Evolutionary conservation across 2,888 invertebrate genomes (phyloP).

Genomic region (Polydrusus cervinus): DNA sequence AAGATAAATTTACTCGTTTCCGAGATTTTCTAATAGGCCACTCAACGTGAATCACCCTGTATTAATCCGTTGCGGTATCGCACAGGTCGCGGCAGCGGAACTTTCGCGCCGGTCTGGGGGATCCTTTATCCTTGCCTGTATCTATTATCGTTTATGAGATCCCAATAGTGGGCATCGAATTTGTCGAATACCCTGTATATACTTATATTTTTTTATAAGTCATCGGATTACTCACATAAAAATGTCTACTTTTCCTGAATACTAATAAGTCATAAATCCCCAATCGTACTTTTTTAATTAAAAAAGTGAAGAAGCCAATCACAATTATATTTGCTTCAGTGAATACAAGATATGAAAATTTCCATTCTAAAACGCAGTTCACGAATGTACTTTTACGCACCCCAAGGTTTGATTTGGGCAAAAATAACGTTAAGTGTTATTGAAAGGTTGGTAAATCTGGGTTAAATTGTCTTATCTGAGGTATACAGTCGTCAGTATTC

Average conservation of each 20-base stretch:
- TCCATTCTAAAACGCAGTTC: constrained; percentile 2
- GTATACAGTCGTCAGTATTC: neutral
- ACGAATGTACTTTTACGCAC: constrained; percentile 7
- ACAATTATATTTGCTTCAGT: constrained; percentile 11
- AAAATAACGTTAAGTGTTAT: constrained; percentile 21
- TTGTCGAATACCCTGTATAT: too few relatives aligned
- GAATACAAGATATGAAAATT: constrained; percentile 19
- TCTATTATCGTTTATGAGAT: too few relatives aligned
- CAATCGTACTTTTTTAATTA: constrained; percentile 18
- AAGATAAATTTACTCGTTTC: too few relatives aligned
- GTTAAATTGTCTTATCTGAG: constrained; percentile 5
- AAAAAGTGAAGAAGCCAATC: constrained; percentile 10
- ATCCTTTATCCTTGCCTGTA: too few relatives aligned
- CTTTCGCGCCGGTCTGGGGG: too few relatives aligned
- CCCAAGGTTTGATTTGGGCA: neutral
- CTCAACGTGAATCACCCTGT: too few relatives aligned
- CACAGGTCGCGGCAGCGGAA: too few relatives aligned
- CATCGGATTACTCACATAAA: neutral
- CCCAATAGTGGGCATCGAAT: too few relatives aligned
- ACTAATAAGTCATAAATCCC: constrained; percentile 9
- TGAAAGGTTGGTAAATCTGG: neutral
- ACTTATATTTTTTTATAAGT: too few relatives aligned
- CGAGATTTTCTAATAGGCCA: too few relatives aligned
- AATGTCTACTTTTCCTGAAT: neutral
- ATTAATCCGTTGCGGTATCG: too few relatives aligned